Conservation (phyloP, 2,797 vertebrate genomes). For the Halcyon badia region DNA sequence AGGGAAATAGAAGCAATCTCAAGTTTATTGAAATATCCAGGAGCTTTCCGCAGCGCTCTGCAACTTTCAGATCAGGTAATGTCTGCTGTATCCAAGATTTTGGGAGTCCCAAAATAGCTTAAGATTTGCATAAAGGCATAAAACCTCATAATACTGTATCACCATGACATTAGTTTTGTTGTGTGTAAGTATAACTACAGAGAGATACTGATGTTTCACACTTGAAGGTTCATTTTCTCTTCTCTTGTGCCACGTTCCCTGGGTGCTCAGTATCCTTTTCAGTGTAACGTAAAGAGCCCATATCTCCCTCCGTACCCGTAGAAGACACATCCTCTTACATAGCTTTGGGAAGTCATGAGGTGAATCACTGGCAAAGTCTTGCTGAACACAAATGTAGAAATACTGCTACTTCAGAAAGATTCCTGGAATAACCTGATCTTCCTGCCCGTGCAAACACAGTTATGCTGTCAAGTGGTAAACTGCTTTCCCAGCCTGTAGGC, state of each 20-base stretch:
- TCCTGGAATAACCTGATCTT: not conserved
- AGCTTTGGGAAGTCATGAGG: not conserved
- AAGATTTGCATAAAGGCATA: not conserved
- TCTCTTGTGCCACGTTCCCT: rapidly evolving
- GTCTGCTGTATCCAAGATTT: not conserved
- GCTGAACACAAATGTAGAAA: not conserved
- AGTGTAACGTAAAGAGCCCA: not conserved
- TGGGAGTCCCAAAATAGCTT: not conserved
- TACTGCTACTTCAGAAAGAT: not conserved
- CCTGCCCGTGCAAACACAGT: not conserved
- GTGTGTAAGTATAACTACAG: not conserved
- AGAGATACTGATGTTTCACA: rapidly evolving
- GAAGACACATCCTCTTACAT: rapidly evolving
- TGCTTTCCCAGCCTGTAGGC: not conserved
- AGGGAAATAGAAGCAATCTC: not conserved
- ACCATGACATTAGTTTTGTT: not conserved
- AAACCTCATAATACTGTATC: not conserved
- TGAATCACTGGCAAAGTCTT: not conserved
- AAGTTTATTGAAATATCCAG: not conserved
- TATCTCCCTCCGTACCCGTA: not conserved
- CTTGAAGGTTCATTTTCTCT: not conserved
- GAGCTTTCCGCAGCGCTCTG: not conserved
- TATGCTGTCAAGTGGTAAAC: not conserved
- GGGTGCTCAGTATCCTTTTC: not conserved
- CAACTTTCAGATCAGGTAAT: not conserved